Percentiles rank a stretch among this genome's conserved stretches.
phyloP scores from a whole-genome alignment of 2,797 vertebrate species.

The Australoheros facetus region DNA sequence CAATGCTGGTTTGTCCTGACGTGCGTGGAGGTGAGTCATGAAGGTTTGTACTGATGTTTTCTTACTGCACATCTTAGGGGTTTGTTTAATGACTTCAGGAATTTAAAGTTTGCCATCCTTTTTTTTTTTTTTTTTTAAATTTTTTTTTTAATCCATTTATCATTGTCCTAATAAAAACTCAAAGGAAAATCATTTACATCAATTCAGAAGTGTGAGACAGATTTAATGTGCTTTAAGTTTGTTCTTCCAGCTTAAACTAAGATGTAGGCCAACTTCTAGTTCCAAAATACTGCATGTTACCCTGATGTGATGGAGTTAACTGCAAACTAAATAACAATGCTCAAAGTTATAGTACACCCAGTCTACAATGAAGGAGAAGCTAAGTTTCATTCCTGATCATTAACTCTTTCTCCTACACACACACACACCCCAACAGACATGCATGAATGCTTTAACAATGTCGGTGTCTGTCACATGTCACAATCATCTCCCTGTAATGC shows the following conservation, averaged over 20 bases:
- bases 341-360: background rate
- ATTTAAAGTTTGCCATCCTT: constrained; percentile 61
- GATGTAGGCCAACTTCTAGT: constrained; percentile 56
- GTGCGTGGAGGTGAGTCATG: constrained; percentile 85
- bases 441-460: constrained; percentile 29
- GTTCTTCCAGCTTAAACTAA: background rate
- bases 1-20: constrained; percentile 92
- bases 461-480: constrained; percentile 3
- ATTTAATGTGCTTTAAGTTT: background rate
- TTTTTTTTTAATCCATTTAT: background rate
- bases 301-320: constrained; percentile 9
- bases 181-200: background rate
- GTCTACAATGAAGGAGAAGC: background rate
- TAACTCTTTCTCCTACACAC: background rate
- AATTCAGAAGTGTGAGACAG: background rate
- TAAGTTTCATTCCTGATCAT: background rate
- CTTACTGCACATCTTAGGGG: constrained; percentile 2
- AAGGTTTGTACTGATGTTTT: constrained; percentile 88
- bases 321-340: background rate
- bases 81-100: constrained; percentile 7
- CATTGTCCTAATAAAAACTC: background rate
- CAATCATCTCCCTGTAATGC: background rate
- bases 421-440: background rate
- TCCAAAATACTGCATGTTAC: constrained; percentile 47
- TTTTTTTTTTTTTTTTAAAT: constrained; percentile 26